A percentile compares a stretch with the other conserved stretches of the same genome.
Evolutionary conservation across 2,888 invertebrate genomes (phyloP).

Genomic region (Hanleya hanleyi): DNA sequence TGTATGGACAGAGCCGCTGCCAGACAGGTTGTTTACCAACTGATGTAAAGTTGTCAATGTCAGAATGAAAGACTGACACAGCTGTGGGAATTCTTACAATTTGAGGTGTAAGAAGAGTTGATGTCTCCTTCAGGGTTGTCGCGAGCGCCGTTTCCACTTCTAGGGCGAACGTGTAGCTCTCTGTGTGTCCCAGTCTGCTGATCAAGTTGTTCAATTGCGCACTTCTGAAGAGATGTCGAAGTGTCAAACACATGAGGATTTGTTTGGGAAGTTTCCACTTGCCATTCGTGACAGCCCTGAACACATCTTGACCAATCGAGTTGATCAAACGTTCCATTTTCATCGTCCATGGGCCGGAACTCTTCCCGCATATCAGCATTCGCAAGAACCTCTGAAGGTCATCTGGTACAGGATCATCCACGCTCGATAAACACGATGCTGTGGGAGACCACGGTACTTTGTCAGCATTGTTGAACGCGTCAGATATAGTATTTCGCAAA

Average conservation of each 20-base stretch:
- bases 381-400: background rate
- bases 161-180: conserved; percentile 33
- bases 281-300: background rate
- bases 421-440: background rate
- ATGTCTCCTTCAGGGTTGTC: conserved; percentile 32
- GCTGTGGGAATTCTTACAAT: conserved; percentile 32
- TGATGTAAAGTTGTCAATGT: conserved; percentile 49
- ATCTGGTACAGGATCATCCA: background rate
- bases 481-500: background rate
- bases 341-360: background rate
- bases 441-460: background rate
- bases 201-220: background rate
- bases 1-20: conserved; percentile 23
- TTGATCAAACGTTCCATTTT: background rate
- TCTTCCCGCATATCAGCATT: background rate
- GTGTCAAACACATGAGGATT: background rate
- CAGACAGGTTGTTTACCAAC: conserved; percentile 36
- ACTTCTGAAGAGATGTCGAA: background rate
- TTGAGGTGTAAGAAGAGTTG: conserved; percentile 35
- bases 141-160: conserved; percentile 40
- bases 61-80: conserved; percentile 43
- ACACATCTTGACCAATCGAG: background rate
- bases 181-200: conserved; percentile 36
- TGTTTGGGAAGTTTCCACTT: background rate
- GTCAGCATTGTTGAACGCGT: background rate